Evolutionary conservation across 2,797 vertebrate species (phyloP).

Genomic region (Percopsis omiscomaycus): DNA sequence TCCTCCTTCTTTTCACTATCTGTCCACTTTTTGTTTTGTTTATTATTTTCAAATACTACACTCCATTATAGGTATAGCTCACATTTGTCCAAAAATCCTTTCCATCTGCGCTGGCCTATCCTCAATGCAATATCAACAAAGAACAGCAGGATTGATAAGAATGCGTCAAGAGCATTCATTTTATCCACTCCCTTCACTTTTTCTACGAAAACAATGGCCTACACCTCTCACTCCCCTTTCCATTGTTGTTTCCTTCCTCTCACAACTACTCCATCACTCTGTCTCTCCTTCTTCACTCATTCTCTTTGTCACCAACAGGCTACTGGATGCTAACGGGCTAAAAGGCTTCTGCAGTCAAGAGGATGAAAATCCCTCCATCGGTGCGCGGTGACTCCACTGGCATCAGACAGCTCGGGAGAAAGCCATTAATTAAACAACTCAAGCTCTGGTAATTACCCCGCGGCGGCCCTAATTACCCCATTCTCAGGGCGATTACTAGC

Average conservation of each 20-base stretch:
- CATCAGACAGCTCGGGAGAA: constrained; percentile 72
- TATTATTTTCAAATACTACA: neutral
- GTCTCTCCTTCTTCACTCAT: constrained; percentile 29
- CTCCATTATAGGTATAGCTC: neutral
- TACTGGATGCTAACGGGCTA: constrained; percentile 32
- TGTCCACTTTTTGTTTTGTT: neutral
- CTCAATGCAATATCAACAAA: no score
- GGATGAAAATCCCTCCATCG: constrained; percentile 61
- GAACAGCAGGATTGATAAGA: no score
- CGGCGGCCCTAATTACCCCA: constrained; percentile 80
- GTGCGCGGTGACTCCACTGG: constrained; percentile 66
- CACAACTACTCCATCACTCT: constrained; percentile 44
- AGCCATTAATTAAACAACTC: constrained; percentile 82
- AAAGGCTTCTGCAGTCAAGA: constrained; percentile 61
- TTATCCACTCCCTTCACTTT: no score
- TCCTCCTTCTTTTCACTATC: neutral
- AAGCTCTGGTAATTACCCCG: constrained; percentile 80
- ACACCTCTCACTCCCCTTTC: constrained; percentile 11
- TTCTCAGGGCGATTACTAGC: constrained; percentile 78
- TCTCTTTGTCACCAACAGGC: constrained; percentile 7
- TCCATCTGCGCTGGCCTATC: neutral
- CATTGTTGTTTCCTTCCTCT: constrained; percentile 28
- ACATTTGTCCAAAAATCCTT: neutral
- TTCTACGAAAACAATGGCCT: no score
- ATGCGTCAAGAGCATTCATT: no score